Base-by-base conservation (phyloP, 2,888 invertebrate genomes). In the Osmoderma eremita region DNA sequence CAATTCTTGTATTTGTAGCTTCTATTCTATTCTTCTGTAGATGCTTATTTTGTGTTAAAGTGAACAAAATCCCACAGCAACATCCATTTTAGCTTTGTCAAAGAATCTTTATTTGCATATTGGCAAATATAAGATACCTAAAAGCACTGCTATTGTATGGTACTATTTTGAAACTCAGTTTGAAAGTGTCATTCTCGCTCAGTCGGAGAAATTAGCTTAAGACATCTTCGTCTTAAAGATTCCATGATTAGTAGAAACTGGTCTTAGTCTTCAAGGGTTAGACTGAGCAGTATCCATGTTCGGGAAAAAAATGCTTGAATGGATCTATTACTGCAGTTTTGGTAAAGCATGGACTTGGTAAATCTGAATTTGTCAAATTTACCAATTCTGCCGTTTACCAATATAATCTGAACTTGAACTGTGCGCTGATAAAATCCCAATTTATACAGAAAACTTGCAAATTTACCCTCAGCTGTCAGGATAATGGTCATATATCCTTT, bases 91-190 rank as follows among this genome's bases (percentile, higher is more conserved):
- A n/a, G n/a, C n/a, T n/a, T n/a, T n/a, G n/a, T n/a, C n/a, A n/a
- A n/a, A n/a, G n/a, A n/a, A n/a, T n/a, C n/a, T n/a, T n/a, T n/a
- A n/a, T n/a, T n/a, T n/a, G n/a, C n/a, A n/a, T n/a, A n/a, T n/a
- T n/a, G n/a, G n/a, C n/a, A n/a, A n/a, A n/a, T n/a, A n/a, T n/a
- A n/a, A n/a, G n/a, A n/a, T n/a, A n/a, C n/a, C n/a, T n/a, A n/a
- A n/a, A n/a, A n/a, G n/a, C n/a, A n/a, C n/a, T n/a, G n/a, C n/a
- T n/a, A n/a, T n/a, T n/a, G n/a, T n/a, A n/a, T n/a, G n/a, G n/a
- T n/a, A n/a, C n/a, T 36, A 36, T 10, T 36, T 36, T 4, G 10
- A 36, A 36, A 63, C 15, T 64, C 24, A 13, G 48, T 72, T 71
- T 63, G 63, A 13, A 36, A 36, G 10, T 36, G 36, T 10, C 10